phyloP scores from a whole-genome alignment of 1,140 invertebrate species.

The Drosophila bocqueti region DNA sequence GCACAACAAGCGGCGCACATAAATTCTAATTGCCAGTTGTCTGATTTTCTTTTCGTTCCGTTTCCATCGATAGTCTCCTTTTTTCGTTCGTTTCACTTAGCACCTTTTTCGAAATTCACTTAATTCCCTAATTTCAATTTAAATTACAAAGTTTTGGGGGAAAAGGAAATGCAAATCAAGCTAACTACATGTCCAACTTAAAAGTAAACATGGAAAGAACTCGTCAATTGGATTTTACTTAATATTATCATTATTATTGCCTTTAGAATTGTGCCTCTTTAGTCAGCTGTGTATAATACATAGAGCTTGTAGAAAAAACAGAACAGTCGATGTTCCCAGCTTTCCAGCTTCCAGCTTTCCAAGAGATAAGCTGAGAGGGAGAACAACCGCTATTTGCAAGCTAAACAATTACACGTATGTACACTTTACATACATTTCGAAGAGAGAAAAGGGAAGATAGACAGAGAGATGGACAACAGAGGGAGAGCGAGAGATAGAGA shows the following conservation, averaged over 20 bases:
- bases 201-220: background rate
- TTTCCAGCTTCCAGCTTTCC: background rate
- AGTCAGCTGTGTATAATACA: constrained; percentile 18
- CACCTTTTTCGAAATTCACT: constrained; percentile 2
- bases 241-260: background rate
- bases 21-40: constrained; percentile 6
- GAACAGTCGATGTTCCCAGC: too few relatives aligned
- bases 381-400: background rate
- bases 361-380: background rate
- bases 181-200: background rate
- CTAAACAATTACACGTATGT: constrained; percentile 17
- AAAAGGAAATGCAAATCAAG: background rate
- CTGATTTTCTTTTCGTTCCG: background rate
- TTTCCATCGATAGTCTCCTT: background rate
- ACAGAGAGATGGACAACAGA: background rate
- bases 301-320: background rate
- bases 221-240: constrained; percentile 2
- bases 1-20: constrained; percentile 3
- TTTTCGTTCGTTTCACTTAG: constrained; percentile 7
- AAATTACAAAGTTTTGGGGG: background rate
- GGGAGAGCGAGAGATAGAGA: background rate
- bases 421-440: constrained; percentile 14
- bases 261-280: constrained; percentile 23
- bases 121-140: background rate
- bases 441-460: background rate